These are phyloP conservation scores for Manis pentadactyla DNA, from an alignment of 2,797 vertebrate genomes.

Conservation along the genomic window DNA sequence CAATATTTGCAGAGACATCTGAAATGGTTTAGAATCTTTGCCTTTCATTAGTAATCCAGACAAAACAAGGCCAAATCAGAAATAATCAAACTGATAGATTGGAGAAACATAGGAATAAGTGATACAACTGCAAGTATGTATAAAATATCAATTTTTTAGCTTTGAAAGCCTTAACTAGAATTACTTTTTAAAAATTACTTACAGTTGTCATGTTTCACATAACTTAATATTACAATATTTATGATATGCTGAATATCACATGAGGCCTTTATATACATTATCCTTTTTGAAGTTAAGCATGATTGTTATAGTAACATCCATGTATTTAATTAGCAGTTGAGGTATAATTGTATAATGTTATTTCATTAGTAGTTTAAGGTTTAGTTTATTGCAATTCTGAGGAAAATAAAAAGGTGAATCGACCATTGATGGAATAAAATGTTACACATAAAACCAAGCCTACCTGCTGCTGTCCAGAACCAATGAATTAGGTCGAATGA, in stretches of 20 bases:
- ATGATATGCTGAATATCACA: not conserved
- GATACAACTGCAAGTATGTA: not conserved
- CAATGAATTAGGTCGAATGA: not conserved
- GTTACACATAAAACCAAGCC: not conserved
- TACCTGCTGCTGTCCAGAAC: not conserved
- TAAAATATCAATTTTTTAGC: not conserved
- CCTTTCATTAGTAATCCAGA: not conserved
- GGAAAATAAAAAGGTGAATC: not conserved
- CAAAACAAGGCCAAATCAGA: not conserved
- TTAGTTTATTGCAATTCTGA: not conserved
- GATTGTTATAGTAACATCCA: not conserved
- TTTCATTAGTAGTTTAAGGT: not conserved
- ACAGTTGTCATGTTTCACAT: not conserved
- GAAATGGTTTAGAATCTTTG: not conserved
- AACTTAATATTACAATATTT: not conserved
- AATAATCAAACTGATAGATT: not conserved
- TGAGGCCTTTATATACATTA: not conserved
- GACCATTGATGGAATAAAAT: not conserved
- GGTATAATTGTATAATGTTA: not conserved
- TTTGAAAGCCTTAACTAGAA: not conserved
- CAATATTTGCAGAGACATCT: not conserved
- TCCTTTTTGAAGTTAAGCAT: not conserved
- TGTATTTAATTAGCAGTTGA: slow-evolving; percentile 1
- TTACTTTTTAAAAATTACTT: not conserved
- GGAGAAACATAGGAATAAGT: not conserved